A percentile compares a stretch with the other conserved stretches of the same genome.
Conservation (phyloP, 2,888 invertebrate species). For the Spodoptera picta region DNA sequence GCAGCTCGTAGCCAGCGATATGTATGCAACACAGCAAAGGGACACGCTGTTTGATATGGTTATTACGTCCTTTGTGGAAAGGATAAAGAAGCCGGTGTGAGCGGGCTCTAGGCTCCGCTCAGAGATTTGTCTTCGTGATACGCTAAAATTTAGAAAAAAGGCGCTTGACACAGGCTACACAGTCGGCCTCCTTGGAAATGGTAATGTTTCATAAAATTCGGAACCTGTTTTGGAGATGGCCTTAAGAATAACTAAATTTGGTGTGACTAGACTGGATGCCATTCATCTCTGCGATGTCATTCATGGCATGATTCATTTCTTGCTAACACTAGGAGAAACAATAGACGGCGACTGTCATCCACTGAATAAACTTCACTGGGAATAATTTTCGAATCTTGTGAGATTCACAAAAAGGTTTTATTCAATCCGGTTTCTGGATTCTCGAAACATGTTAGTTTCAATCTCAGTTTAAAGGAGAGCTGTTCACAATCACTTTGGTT, state of each 20-base stretch:
- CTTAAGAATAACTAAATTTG: conserved; percentile 73
- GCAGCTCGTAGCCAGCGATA: conserved; percentile 71
- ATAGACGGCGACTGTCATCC: conserved; percentile 40
- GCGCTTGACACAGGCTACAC: conserved; percentile 62
- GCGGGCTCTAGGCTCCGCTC: conserved; percentile 69
- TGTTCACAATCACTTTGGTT: conserved; percentile 37
- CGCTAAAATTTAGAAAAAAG: conserved; percentile 82
- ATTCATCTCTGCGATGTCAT: conserved; percentile 74
- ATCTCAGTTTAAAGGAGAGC: conserved; percentile 16
- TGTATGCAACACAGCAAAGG: conserved; percentile 86
- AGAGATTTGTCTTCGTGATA: conserved; percentile 86
- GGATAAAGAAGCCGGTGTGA: conserved; percentile 82
- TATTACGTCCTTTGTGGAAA: conserved; percentile 86
- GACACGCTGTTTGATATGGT: conserved; percentile 88
- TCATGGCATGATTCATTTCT: conserved; percentile 72
- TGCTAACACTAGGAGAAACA: conserved; percentile 51
- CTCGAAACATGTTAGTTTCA: conserved; percentile 19
- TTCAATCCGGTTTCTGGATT: conserved; percentile 30
- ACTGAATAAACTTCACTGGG: conserved; percentile 39
- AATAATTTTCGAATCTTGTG: conserved; percentile 33
- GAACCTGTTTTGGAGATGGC: conserved; percentile 76
- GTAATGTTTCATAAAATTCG: conserved; percentile 72
- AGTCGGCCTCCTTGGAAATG: conserved; percentile 82
- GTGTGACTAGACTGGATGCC: conserved; percentile 78
- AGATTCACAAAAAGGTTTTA: conserved; percentile 43